These are phyloP conservation scores for Neopipo cinnamomea DNA, from an alignment of 2,113 vertebrate genomes.

Conservation along the genomic window DNA sequence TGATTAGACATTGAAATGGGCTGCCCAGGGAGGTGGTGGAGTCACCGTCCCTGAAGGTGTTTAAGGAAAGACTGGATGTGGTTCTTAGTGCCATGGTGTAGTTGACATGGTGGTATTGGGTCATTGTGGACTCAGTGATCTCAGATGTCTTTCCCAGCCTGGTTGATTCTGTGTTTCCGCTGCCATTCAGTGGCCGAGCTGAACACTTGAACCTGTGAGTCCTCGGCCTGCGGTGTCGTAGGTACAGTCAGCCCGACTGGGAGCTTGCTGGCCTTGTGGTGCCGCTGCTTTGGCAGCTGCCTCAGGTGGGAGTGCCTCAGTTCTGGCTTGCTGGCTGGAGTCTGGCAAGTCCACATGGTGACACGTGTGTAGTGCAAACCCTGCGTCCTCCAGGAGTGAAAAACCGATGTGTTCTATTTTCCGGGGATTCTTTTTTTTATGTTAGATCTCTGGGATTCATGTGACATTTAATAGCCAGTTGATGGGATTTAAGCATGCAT, in stretches of 20 bases:
- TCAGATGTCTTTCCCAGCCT: not conserved
- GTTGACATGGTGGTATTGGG: not conserved
- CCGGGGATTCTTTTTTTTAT: no score
- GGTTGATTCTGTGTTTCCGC: not conserved
- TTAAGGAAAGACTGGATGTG: not conserved
- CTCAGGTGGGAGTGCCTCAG: not conserved
- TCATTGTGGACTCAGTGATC: accelerated
- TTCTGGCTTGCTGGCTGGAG: not conserved
- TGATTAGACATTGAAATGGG: not conserved
- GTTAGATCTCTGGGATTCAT: not conserved
- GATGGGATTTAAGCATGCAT: not conserved
- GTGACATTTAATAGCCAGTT: not conserved
- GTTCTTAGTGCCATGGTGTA: not conserved
- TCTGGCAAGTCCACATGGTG: not conserved
- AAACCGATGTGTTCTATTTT: not conserved
- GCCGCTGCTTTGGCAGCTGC: not conserved
- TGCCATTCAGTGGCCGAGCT: not conserved
- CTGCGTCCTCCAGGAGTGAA: not conserved
- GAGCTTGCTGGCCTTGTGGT: not conserved
- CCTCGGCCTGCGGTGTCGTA: accelerated
- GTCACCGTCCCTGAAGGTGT: not conserved
- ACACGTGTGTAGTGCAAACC: accelerated
- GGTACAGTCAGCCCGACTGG: not conserved
- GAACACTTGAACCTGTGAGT: accelerated
- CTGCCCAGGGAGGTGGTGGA: not conserved